Percentiles rank a stretch among this genome's conserved stretches.
Evolutionary conservation across 2,888 invertebrate genomes (phyloP).

Genomic region (Rotaria sp.): DNA sequence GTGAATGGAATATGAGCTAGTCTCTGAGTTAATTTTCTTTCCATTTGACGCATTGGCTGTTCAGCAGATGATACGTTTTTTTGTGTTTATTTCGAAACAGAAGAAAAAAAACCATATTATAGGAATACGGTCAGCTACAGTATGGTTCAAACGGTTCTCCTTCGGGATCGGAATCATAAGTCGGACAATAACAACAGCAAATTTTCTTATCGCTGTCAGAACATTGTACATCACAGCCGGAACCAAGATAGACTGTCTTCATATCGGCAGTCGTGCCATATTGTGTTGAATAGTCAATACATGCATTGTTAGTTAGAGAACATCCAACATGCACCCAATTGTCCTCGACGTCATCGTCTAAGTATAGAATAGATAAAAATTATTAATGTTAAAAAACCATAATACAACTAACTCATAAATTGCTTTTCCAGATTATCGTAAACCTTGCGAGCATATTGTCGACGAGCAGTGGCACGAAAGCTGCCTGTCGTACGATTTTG

Average conservation of each 20-base stretch:
- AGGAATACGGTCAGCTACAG: too few species aligned
- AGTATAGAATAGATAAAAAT: background rate
- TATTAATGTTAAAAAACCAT: background rate
- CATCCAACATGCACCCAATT: background rate
- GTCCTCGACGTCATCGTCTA: background rate
- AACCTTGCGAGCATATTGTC: background rate
- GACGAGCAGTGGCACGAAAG: background rate
- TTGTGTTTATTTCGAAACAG: too few species aligned
- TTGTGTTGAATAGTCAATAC: background rate
- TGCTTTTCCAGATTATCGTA: background rate
- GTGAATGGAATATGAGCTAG: too few species aligned
- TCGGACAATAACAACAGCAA: background rate
- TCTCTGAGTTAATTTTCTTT: too few species aligned
- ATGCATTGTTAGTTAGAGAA: background rate
- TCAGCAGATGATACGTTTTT: too few species aligned
- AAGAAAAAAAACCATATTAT: too few species aligned
- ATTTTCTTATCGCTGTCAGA: background rate
- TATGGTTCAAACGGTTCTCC: too few species aligned
- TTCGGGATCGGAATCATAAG: too few species aligned
- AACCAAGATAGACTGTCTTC: background rate
- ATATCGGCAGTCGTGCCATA: background rate
- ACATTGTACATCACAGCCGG: background rate
- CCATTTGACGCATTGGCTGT: too few species aligned
- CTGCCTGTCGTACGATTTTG: background rate
- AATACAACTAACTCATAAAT: background rate